Evolutionary conservation across 2,113 vertebrate species (phyloP).

Genomic region (Herpetotheres cachinnans): DNA sequence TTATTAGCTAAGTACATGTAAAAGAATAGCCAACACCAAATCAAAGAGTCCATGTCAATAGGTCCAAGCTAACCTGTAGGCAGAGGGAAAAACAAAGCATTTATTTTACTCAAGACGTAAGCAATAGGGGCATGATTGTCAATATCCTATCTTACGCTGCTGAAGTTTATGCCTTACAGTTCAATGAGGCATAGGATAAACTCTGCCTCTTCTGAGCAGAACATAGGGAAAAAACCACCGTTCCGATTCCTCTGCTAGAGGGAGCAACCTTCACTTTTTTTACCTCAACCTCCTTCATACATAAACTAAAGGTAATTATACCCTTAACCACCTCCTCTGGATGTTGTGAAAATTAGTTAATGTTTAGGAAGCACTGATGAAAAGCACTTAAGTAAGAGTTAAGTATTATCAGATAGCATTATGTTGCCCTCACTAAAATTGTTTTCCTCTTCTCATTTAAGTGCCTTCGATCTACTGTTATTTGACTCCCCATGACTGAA

Average conservation of each 20-base stretch:
- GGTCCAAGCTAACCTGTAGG: not conserved
- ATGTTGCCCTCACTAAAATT: not conserved
- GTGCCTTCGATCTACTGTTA: not conserved
- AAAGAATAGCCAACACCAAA: not conserved
- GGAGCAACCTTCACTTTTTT: not conserved
- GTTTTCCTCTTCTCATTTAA: not conserved
- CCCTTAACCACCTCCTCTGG: not conserved
- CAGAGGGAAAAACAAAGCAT: not conserved
- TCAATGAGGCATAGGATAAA: not conserved
- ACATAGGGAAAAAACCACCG: not conserved
- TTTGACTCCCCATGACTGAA: not conserved
- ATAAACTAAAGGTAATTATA: slow-evolving; percentile 1
- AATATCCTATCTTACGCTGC: not conserved
- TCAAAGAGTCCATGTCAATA: not conserved
- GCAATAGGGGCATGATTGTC: not conserved
- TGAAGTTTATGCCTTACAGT: not conserved
- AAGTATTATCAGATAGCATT: not conserved
- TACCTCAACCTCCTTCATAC: not conserved
- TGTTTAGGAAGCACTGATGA: not conserved
- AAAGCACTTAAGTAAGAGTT: not conserved
- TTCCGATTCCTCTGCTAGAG: not conserved
- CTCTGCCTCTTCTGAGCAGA: not conserved
- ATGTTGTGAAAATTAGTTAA: slow-evolving; percentile 18
- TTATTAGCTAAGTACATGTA: not conserved
- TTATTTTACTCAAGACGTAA: not conserved